A percentile compares a stretch with the other conserved stretches of the same genome.
phyloP scores from a whole-genome alignment of 2,113 vertebrate genomes.

The Micromys minutus region DNA sequence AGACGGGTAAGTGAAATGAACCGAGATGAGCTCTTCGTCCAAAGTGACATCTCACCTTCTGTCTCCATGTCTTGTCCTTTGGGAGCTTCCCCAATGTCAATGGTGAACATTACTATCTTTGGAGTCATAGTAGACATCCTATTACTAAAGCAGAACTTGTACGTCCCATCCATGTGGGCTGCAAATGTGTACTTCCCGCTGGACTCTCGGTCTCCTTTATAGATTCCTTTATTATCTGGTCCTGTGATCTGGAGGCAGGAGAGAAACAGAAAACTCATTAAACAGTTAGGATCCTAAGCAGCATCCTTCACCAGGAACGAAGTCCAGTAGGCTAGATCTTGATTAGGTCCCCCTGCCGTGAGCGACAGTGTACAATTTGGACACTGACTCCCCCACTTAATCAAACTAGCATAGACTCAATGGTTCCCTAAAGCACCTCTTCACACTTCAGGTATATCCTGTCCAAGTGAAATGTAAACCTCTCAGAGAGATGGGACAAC shows the following conservation, averaged over 20 bases:
- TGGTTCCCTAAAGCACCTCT: neutral
- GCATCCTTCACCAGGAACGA: neutral
- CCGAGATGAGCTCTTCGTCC: neutral
- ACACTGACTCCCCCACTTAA: neutral
- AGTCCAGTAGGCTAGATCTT: neutral
- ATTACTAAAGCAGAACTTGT: constrained; percentile 99
- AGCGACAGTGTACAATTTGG: neutral
- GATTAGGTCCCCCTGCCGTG: neutral
- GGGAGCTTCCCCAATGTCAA: constrained; percentile 97
- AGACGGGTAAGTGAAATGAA: neutral
- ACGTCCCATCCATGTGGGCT: constrained; percentile 98
- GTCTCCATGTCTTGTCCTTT: constrained; percentile 99
- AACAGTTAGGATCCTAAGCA: neutral
- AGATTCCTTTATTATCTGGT: constrained; percentile 97
- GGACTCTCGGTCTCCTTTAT: constrained; percentile 98
- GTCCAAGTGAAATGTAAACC: neutral
- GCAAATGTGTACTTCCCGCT: constrained; percentile 99
- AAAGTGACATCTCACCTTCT: constrained; percentile 89
- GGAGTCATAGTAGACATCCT: constrained; percentile 99
- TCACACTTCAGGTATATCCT: neutral
- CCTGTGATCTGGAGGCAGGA: constrained; percentile 92
- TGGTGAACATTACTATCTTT: constrained; percentile 99
- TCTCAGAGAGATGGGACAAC: neutral
- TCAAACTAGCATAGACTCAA: neutral
- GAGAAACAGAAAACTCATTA: constrained; percentile 10